Conservation (phyloP, 2,888 invertebrate genomes). For the Drosophila nigritarsus region DNA sequence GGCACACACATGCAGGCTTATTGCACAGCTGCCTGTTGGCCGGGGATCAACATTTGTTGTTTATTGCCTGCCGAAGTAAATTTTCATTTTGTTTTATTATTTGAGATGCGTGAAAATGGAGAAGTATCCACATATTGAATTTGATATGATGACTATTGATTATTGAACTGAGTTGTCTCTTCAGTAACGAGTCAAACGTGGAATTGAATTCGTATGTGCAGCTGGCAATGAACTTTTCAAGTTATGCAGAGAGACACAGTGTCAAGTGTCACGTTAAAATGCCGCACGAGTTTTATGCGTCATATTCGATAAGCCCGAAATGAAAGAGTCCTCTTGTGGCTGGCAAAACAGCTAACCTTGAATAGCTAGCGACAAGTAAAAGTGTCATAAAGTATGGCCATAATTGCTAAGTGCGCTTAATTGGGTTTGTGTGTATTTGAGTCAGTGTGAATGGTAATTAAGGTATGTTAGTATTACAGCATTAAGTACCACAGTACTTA, state of each 20-base stretch:
- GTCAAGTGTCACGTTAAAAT: constrained; percentile 67
- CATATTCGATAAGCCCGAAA: constrained; percentile 53
- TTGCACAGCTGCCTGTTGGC: constrained; percentile 10
- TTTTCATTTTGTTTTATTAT: constrained; percentile 77
- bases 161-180: constrained; percentile 24
- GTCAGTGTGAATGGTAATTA: constrained; percentile 16
- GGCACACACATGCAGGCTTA: constrained; percentile 6
- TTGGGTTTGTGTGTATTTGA: constrained; percentile 21
- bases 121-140: constrained; percentile 63
- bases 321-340: constrained; percentile 36
- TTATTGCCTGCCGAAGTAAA: constrained; percentile 72
- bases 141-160: constrained; percentile 59
- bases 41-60: constrained; percentile 68
- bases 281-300: constrained; percentile 60
- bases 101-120: constrained; percentile 45
- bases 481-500: background rate
- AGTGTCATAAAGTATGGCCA: constrained; percentile 47
- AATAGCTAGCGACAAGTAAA: constrained; percentile 14
- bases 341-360: background rate
- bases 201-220: constrained; percentile 6
- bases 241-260: constrained; percentile 34
- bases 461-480: constrained; percentile 5
- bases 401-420: constrained; percentile 56
- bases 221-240: constrained; percentile 40
- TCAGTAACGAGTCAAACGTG: constrained; percentile 25